Evolutionary conservation across 2,113 vertebrate species (phyloP).

Genomic region (Pica pica): DNA sequence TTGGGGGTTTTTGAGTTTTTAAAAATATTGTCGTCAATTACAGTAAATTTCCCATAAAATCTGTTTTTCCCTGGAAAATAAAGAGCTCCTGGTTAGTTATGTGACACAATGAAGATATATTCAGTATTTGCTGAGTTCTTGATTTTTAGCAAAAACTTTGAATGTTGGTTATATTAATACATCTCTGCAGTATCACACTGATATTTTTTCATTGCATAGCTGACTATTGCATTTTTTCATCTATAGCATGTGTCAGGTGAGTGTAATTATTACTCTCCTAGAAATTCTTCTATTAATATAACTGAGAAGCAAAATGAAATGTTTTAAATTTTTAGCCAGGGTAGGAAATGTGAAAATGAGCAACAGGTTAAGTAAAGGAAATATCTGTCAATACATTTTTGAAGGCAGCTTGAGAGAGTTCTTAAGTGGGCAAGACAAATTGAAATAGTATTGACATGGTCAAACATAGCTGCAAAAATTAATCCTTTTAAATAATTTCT

Average conservation of each 20-base stretch:
- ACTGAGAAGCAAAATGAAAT: neutral
- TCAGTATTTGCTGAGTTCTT: neutral
- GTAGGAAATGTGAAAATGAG: neutral
- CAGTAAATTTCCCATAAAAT: neutral
- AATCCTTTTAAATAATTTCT: neutral
- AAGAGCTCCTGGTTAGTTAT: neutral
- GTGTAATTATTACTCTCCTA: too few relatives aligned
- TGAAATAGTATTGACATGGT: neutral
- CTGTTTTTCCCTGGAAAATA: neutral
- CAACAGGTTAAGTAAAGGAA: neutral
- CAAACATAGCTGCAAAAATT: neutral
- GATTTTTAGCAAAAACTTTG: neutral
- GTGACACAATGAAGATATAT: neutral
- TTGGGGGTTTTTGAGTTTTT: fast-evolving
- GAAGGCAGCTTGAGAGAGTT: neutral
- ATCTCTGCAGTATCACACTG: neutral
- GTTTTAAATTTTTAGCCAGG: neutral
- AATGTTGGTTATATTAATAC: neutral
- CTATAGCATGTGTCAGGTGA: too few relatives aligned
- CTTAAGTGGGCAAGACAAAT: neutral
- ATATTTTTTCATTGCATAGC: neutral
- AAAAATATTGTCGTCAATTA: neutral
- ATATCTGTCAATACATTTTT: neutral
- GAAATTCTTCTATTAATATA: too few relatives aligned
- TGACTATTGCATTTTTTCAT: too few relatives aligned